A percentile compares a stretch with the other conserved stretches of the same genome.
These are phyloP conservation scores for Gasterosteus nipponicus DNA, from an alignment of 2,113 vertebrate species.

Conservation along the genomic window DNA sequence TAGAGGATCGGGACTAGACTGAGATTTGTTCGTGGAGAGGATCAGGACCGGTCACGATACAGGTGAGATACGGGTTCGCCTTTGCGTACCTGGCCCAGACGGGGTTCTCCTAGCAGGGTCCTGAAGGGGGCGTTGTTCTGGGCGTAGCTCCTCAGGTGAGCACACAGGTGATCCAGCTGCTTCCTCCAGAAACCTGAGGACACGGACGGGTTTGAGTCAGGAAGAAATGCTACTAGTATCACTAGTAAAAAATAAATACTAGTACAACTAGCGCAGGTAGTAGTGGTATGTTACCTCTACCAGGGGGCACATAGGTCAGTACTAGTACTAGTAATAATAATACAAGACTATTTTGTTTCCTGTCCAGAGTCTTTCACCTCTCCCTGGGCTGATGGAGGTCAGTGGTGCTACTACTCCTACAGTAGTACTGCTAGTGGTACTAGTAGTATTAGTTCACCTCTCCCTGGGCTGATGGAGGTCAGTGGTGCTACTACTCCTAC, in stretches of 20 bases:
- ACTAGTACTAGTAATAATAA: conserved; percentile 52
- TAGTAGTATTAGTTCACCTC: conserved; percentile 77
- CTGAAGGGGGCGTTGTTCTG: conserved; percentile 93
- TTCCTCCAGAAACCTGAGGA: conserved; percentile 93
- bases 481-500: conserved; percentile 48
- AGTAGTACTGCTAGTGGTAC: neutral
- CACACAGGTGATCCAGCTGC: conserved; percentile 93
- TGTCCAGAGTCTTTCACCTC: conserved; percentile 77
- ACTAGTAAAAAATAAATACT: neutral
- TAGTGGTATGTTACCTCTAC: conserved; percentile 79
- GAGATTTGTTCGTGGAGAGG: too few species aligned
- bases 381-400: conserved; percentile 90
- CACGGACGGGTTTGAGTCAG: neutral
- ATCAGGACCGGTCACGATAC: neutral
- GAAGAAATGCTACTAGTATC: neutral
- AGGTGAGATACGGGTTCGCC: neutral
- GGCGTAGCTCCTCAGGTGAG: conserved; percentile 90
- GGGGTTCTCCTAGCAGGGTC: conserved; percentile 89
- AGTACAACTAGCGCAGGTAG: too few species aligned
- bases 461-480: conserved; percentile 90
- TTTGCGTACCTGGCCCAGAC: conserved; percentile 89
- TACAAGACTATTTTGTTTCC: too few species aligned
- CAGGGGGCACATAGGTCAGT: conserved; percentile 80
- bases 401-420: conserved; percentile 67
- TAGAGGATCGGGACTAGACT: too few species aligned